These are phyloP conservation scores for Siniperca undulata DNA, from an alignment of 2,797 vertebrate species.

Conservation along the genomic window DNA sequence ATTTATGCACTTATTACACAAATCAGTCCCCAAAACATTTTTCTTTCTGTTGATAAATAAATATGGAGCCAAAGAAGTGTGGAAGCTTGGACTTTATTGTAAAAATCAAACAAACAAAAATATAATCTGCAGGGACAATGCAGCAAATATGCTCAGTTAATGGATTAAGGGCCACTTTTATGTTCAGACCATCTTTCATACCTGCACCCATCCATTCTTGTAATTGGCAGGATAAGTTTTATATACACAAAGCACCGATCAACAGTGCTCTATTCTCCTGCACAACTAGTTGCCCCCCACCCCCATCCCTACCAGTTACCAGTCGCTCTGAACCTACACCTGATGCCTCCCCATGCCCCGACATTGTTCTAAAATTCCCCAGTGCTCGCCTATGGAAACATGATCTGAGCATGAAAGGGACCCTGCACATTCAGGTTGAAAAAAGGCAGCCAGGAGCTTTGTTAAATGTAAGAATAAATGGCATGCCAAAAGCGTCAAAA, in stretches of 20 bases:
- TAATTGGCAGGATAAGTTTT: slow-evolving; percentile 83
- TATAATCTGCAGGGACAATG: slow-evolving; percentile 96
- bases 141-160: slow-evolving; percentile 93
- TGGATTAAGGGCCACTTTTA: slow-evolving; percentile 91
- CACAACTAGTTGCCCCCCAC: slow-evolving; percentile 71
- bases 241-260: slow-evolving; percentile 96
- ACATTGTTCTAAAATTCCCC: slow-evolving; percentile 17
- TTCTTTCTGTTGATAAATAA: neutral
- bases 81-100: slow-evolving; percentile 98
- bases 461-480: slow-evolving; percentile 91
- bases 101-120: slow-evolving; percentile 89
- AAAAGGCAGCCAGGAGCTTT: slow-evolving; percentile 87
- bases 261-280: slow-evolving; percentile 89
- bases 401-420: slow-evolving; percentile 88
- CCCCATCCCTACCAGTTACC: slow-evolving; percentile 52
- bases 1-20: neutral
- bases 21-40: neutral
- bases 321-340: slow-evolving; percentile 1
- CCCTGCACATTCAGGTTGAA: slow-evolving; percentile 92
- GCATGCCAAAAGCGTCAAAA: slow-evolving; percentile 94
- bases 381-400: slow-evolving; percentile 71
- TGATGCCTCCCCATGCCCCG: neutral
- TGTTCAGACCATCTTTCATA: slow-evolving; percentile 86
- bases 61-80: slow-evolving; percentile 73
- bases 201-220: slow-evolving; percentile 60